Conservation (phyloP, 2,797 vertebrate species). For the Xenentodon cancila region DNA sequence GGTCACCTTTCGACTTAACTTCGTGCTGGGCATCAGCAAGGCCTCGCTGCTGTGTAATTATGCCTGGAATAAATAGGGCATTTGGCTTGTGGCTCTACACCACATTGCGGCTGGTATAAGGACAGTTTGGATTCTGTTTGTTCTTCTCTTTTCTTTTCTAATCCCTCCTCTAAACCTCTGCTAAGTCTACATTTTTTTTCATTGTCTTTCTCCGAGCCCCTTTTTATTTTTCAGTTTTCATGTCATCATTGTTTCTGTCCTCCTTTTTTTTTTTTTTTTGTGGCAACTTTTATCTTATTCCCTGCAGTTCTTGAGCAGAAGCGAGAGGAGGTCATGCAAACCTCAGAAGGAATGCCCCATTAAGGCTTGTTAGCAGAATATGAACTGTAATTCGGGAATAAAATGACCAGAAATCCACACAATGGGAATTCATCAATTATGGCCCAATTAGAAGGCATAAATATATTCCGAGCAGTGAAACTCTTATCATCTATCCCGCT, state of each 20-base stretch:
- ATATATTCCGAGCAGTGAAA: conserved; percentile 43
- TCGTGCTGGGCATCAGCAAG: conserved; percentile 63
- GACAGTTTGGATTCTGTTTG: conserved; percentile 71
- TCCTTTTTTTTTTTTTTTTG: conserved; percentile 51
- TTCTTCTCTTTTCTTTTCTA: conserved; percentile 66
- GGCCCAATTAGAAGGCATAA: conserved; percentile 55
- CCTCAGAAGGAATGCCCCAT: conserved; percentile 38
- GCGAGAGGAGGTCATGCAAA: conserved; percentile 12
- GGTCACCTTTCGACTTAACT: conserved; percentile 79
- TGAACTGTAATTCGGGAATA: conserved; percentile 13
- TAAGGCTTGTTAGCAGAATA: conserved; percentile 54
- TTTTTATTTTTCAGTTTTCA: conserved; percentile 49
- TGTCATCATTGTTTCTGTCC: conserved; percentile 63
- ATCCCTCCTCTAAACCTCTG: conserved; percentile 71
- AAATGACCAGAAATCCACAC: conserved; percentile 42
- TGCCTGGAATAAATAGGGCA: conserved; percentile 75
- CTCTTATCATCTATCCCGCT: conserved; percentile 33
- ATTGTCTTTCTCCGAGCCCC: conserved; percentile 41
- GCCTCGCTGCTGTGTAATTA: conserved; percentile 73
- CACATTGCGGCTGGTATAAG: conserved; percentile 61
- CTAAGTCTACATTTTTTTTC: conserved; percentile 71
- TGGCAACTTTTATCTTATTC: conserved; percentile 52
- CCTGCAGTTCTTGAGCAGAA: conserved; percentile 47
- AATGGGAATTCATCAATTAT: conserved; percentile 44
- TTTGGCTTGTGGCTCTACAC: conserved; percentile 67